phyloP scores from a whole-genome alignment of 2,113 vertebrate genomes.

The Formicarius rufipectus region DNA sequence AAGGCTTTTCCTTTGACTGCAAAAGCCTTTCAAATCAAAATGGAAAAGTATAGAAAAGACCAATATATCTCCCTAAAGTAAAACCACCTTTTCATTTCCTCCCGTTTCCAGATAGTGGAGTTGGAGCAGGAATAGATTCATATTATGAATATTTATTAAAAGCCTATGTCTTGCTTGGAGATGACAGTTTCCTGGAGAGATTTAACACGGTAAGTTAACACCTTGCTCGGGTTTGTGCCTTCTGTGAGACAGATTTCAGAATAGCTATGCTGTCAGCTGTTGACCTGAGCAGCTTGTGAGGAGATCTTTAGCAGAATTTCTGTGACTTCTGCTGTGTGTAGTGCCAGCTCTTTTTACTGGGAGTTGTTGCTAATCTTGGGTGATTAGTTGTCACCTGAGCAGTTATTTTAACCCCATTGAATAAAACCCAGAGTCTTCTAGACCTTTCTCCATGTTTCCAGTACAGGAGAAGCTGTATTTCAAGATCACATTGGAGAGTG shows the following conservation, averaged over 20 bases:
- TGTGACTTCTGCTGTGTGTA: not conserved
- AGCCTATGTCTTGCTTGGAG: constrained; percentile 95
- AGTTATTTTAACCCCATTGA: not conserved
- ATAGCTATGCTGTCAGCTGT: not conserved
- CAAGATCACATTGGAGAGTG: not conserved
- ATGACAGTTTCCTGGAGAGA: constrained; percentile 93
- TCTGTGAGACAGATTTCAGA: not conserved
- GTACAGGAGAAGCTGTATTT: not conserved
- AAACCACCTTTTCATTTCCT: not conserved
- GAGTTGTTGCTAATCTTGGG: not conserved
- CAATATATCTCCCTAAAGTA: not conserved
- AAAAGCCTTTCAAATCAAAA: not conserved
- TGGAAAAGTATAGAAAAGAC: not conserved
- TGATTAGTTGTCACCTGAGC: not conserved
- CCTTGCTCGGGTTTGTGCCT: constrained; percentile 6
- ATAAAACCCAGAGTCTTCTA: not conserved
- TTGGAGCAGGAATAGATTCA: constrained; percentile 97
- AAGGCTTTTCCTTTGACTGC: not conserved
- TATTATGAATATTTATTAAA: constrained; percentile 98
- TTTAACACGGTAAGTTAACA: constrained; percentile 92
- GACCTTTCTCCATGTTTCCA: not conserved
- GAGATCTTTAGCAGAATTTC: not conserved
- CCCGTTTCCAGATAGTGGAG: constrained; percentile 88
- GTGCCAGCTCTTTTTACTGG: not conserved
- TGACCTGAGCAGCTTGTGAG: not conserved